Evolutionary conservation across 2,113 vertebrate genomes (phyloP).

Genomic region (Parus major): DNA sequence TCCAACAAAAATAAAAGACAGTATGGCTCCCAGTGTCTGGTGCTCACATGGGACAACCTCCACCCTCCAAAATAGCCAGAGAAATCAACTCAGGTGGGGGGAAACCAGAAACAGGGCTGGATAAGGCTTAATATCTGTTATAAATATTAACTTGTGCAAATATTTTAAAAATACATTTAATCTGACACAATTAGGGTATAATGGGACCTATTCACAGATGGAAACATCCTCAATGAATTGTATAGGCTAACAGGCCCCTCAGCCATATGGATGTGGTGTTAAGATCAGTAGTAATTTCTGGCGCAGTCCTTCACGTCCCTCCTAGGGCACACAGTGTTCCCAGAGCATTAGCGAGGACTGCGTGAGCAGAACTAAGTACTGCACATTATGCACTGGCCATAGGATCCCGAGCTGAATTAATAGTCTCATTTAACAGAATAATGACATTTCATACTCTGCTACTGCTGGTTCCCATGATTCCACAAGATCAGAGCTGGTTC

Average conservation of each 20-base stretch:
- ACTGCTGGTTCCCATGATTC: slow-evolving; percentile 10
- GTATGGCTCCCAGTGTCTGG: background rate
- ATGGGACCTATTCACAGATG: slow-evolving; percentile 66
- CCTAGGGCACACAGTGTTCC: slow-evolving; percentile 41
- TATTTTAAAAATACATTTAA: slow-evolving; percentile 60
- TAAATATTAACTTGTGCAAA: slow-evolving; percentile 48
- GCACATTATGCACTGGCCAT: slow-evolving; percentile 38
- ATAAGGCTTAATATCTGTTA: background rate
- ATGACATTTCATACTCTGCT: slow-evolving; percentile 19
- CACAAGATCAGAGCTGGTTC: background rate
- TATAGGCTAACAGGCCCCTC: slow-evolving; percentile 37
- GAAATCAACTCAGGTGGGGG: background rate
- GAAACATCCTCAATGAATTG: slow-evolving; percentile 59
- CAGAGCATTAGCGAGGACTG: slow-evolving; percentile 20
- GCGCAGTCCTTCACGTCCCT: slow-evolving; percentile 35
- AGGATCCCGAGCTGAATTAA: slow-evolving; percentile 48
- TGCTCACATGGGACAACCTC: background rate
- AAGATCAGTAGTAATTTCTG: slow-evolving; percentile 61
- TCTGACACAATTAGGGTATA: slow-evolving; percentile 59
- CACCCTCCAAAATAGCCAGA: background rate
- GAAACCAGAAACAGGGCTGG: background rate
- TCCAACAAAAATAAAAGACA: background rate
- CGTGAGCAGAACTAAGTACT: slow-evolving; percentile 66
- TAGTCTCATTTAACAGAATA: slow-evolving; percentile 53
- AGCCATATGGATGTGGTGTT: slow-evolving; percentile 52